A percentile compares a stretch with the other conserved stretches of the same genome.
Conservation (phyloP, 2,113 vertebrate species). For the Crypturellus undulatus region DNA sequence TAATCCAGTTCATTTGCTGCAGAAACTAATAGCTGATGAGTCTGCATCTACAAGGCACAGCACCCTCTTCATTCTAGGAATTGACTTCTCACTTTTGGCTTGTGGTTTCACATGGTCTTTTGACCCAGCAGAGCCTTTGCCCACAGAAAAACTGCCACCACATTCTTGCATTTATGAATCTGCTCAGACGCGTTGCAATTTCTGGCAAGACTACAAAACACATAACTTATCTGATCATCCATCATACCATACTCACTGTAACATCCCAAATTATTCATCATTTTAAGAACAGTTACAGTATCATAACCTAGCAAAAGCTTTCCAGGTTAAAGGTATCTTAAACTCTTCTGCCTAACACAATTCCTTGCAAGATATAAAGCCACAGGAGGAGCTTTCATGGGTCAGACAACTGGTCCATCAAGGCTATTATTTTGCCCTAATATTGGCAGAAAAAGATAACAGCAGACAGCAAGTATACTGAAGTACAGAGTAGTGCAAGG, state of each 20-base stretch:
- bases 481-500: too few relatives aligned
- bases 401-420: not conserved
- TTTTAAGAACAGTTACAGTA: not conserved
- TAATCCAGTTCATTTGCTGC: not conserved
- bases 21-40: accelerated
- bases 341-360: not conserved
- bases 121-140: not conserved
- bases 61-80: not conserved
- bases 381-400: not conserved
- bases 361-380: not conserved
- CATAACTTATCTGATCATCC: not conserved
- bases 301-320: not conserved
- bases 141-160: not conserved
- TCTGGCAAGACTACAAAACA: not conserved
- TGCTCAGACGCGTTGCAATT: not conserved
- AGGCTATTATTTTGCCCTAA: not conserved
- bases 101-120: not conserved
- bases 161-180: not conserved
- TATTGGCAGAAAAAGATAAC: not conserved
- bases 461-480: not conserved
- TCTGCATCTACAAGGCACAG: not conserved
- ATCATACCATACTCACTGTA: not conserved
- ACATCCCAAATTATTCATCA: not conserved
- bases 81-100: not conserved
- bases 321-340: not conserved